phyloP scores from a whole-genome alignment of 2,797 vertebrate genomes.

The Botia kubotai region DNA sequence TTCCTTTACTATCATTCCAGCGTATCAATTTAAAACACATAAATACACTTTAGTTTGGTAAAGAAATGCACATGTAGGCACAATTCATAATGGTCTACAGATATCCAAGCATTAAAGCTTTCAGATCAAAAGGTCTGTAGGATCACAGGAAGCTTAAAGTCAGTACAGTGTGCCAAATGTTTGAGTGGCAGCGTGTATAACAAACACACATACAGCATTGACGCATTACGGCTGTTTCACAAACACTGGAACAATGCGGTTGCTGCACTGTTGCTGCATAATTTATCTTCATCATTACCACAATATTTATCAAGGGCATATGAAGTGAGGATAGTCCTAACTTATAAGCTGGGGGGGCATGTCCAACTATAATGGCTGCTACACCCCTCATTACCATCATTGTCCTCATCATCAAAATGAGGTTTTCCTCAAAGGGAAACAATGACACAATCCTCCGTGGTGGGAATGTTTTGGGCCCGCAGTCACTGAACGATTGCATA shows the following conservation, averaged over 20 bases:
- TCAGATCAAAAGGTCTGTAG: background rate
- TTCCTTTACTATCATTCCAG: background rate
- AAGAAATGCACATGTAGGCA: background rate
- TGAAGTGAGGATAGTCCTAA: background rate
- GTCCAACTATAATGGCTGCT: background rate
- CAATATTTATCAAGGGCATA: background rate
- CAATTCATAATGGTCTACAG: background rate
- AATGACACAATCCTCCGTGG: constrained; percentile 10
- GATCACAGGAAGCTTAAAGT: background rate
- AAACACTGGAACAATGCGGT: background rate
- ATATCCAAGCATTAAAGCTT: background rate
- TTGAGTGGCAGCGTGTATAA: background rate
- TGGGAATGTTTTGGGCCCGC: constrained; percentile 21
- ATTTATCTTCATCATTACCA: background rate
- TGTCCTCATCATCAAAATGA: background rate
- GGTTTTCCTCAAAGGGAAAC: background rate
- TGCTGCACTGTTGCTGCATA: background rate
- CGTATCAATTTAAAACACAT: constrained; percentile 1
- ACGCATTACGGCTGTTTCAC: background rate
- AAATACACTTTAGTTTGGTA: background rate
- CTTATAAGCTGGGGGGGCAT: background rate
- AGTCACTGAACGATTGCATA: constrained; percentile 26
- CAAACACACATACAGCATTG: background rate
- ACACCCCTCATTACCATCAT: background rate
- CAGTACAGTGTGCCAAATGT: background rate